phyloP scores from a whole-genome alignment of 2,797 vertebrate species.

The Taeniopygia guttata region DNA sequence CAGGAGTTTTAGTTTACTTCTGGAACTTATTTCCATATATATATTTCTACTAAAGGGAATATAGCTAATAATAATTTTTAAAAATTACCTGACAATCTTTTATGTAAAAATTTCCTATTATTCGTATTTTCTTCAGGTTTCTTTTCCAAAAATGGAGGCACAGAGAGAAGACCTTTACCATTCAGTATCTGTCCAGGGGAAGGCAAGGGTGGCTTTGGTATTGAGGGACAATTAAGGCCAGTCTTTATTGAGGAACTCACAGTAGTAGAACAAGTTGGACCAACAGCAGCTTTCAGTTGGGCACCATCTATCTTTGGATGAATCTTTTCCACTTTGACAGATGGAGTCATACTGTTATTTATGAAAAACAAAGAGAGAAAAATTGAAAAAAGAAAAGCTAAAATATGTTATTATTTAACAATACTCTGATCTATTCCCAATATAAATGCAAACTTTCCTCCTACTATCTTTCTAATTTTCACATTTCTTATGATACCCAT shows the following conservation, averaged over 20 bases:
- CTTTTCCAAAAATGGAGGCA: constrained; percentile 84
- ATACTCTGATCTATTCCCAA: not conserved
- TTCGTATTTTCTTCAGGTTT: constrained; percentile 83
- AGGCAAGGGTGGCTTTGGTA: constrained; percentile 99
- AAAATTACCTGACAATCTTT: constrained; percentile 90
- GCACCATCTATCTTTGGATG: constrained; percentile 89
- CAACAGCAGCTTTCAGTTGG: constrained; percentile 86
- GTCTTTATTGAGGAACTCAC: constrained; percentile 90
- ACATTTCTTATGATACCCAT: not conserved
- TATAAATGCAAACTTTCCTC: not conserved
- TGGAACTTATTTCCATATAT: not conserved
- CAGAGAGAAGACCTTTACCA: constrained; percentile 92
- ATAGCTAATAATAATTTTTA: not conserved
- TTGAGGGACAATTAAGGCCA: constrained; percentile 99
- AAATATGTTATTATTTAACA: not conserved
- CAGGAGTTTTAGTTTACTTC: not conserved
- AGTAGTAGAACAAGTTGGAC: constrained; percentile 85
- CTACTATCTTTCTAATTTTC: not conserved
- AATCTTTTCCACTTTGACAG: constrained; percentile 96
- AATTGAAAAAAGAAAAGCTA: not conserved
- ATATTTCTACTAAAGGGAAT: not conserved
- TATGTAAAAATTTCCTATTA: constrained; percentile 93
- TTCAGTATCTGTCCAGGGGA: constrained; percentile 95
- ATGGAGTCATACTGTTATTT: constrained; percentile 86
- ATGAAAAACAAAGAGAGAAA: constrained; percentile 63